Percentiles rank a stretch among this genome's conserved stretches.
Evolutionary conservation across 2,113 vertebrate species (phyloP).

Genomic region (Myotis yumanensis): DNA sequence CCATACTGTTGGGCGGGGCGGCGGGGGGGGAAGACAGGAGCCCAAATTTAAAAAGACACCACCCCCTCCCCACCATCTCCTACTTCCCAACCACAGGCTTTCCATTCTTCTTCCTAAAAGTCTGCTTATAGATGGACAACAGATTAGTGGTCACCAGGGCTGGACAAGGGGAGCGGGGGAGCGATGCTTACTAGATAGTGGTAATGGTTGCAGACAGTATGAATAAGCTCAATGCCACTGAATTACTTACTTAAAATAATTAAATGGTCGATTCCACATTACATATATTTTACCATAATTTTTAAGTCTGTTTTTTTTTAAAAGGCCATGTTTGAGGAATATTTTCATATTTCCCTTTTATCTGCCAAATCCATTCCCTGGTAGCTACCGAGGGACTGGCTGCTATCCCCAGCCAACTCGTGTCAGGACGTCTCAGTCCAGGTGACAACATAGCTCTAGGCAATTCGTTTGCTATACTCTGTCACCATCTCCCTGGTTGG

Average conservation of each 20-base stretch:
- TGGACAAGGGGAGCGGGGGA: neutral
- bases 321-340: neutral
- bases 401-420: neutral
- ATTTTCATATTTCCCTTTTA: neutral
- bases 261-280: neutral
- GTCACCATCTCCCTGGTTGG: constrained; percentile 28
- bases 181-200: neutral
- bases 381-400: neutral
- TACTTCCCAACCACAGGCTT: neutral
- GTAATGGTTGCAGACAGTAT: neutral
- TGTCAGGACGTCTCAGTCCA: constrained; percentile 34
- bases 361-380: neutral
- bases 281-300: neutral
- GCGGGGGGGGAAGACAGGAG: neutral
- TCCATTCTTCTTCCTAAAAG: neutral
- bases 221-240: neutral
- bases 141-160: neutral
- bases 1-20: neutral
- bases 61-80: neutral
- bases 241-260: neutral
- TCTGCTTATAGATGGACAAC: neutral
- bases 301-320: neutral
- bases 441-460: constrained; percentile 29
- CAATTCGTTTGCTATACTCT: neutral
- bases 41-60: neutral